phyloP scores from a whole-genome alignment of 2,113 vertebrate species.

The Sander vitreus region DNA sequence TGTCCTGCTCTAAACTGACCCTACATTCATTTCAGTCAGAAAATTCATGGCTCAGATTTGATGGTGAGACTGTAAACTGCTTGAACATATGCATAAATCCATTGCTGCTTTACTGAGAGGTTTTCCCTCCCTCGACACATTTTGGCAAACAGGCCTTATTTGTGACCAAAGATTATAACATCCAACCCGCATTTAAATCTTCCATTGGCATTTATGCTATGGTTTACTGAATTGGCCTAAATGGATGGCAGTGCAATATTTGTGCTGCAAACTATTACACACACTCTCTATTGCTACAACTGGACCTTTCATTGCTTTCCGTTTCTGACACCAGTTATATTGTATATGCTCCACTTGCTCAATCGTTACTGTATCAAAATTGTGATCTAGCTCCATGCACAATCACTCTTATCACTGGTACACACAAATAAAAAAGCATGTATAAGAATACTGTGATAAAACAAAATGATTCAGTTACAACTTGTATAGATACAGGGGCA shows the following conservation, averaged over 20 bases:
- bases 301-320: constrained; percentile 79
- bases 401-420: constrained; percentile 68
- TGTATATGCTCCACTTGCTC: constrained; percentile 69
- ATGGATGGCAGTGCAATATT: constrained; percentile 82
- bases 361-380: constrained; percentile 61
- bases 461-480: constrained; percentile 57
- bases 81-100: constrained; percentile 81
- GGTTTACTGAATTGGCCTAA: constrained; percentile 80
- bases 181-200: constrained; percentile 77
- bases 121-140: constrained; percentile 44
- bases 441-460: constrained; percentile 71
- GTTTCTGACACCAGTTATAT: constrained; percentile 69
- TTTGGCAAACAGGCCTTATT: constrained; percentile 81
- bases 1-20: constrained; percentile 75
- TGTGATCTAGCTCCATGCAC: constrained; percentile 66
- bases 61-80: constrained; percentile 82
- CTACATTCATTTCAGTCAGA: constrained; percentile 83
- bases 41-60: constrained; percentile 84
- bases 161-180: constrained; percentile 77
- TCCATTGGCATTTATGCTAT: constrained; percentile 82
- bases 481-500: constrained; percentile 62
- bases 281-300: constrained; percentile 82
- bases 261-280: constrained; percentile 80
- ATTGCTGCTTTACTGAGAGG: constrained; percentile 68
- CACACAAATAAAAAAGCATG: constrained; percentile 48